Base-by-base conservation (phyloP, 2,113 vertebrate species). In the Strix uralensis region DNA sequence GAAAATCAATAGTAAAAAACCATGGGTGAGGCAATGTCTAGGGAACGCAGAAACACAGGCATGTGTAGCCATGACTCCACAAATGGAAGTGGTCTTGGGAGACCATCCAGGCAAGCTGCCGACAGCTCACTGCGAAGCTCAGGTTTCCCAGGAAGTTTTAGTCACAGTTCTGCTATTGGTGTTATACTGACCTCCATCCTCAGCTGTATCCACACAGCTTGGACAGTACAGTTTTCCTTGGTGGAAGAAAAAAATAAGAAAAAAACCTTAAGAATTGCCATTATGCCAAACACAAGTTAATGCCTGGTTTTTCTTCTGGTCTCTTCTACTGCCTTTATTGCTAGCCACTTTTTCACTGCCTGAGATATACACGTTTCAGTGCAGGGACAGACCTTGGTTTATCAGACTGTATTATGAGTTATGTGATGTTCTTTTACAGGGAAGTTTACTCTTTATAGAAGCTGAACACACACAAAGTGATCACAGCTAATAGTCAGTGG, bases 381-480 rank as follows among this genome's bases (percentile, higher is more conserved):
- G 16, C 22, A 44, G 17, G 42, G 51, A 25, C 30, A 81, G 15
- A 49, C 7, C 11, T 36, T 34, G 4, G 15, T 61, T 73, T 47
- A n/a, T 32, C 30, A 57, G 67, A 13, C 11, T 34, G 23, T 26
- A 15, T 21, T n/a, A 29, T 0, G 0, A 67, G 15, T 40, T 51
- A 36, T 0, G 2, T 21, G 52, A 40, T 73, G 27, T 13, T 58
- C 59, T 71, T 30, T 54, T 29, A 29, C 2, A 62, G 22, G 15
- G 13, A 36, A 81, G 7, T 7, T 4, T 46, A 63, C 9, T 89
- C 42, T 74, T 47, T 38, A 13, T 3, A 42, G 47, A 12, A 78
- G 32, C 32, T 46, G 47, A 74, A 40, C 22, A 70, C 10, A 42
- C 34, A 71, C 23, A 13, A 32, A 79, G 20, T 10, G 15, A 66